Evolutionary conservation across 2,113 vertebrate species (phyloP).

Genomic region (Tupaia tana): DNA sequence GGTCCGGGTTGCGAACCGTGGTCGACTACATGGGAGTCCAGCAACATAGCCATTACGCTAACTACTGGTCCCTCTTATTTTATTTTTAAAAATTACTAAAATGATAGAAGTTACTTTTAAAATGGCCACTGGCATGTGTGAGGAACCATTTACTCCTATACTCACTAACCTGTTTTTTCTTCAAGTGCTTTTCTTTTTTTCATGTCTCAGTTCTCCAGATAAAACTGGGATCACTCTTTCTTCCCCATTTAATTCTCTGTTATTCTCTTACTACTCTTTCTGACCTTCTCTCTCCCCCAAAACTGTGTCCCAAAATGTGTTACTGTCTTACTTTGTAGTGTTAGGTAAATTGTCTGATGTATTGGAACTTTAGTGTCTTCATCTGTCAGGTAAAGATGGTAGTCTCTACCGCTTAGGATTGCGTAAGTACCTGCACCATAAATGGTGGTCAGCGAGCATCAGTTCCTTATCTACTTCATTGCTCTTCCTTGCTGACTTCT

Average conservation of each 20-base stretch:
- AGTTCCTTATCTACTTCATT: not conserved
- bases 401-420: not conserved
- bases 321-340: not conserved
- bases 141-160: not conserved
- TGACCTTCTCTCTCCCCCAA: not conserved
- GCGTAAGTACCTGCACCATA: not conserved
- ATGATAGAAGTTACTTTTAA: conserved; percentile 4
- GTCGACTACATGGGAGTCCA: no score
- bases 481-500: not conserved
- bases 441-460: not conserved
- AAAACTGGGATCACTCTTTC: not conserved
- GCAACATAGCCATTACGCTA: no score
- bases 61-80: no score
- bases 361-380: not conserved
- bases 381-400: not conserved
- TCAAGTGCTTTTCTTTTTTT: not conserved
- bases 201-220: conserved; percentile 39
- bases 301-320: not conserved
- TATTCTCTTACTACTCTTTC: not conserved
- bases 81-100: not conserved
- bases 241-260: not conserved
- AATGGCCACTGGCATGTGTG: not conserved
- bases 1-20: no score
- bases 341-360: not conserved
- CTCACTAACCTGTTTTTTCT: not conserved